These are phyloP conservation scores for Liparis tanakae DNA, from an alignment of 2,797 vertebrate genomes.

Conservation along the genomic window DNA sequence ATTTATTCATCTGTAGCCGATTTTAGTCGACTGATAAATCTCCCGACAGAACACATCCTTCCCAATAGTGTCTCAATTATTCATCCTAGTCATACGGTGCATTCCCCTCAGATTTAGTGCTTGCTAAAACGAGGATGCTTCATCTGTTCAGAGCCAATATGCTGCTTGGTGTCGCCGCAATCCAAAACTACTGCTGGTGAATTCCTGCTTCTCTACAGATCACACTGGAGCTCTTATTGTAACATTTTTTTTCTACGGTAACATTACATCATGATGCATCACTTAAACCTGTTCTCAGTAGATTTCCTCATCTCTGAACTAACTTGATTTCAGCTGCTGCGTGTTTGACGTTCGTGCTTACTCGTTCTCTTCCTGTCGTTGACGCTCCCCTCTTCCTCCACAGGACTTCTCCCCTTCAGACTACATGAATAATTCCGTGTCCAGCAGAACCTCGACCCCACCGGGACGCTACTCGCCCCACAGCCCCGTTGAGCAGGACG, in stretches of 20 bases:
- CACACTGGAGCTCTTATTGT: constrained; percentile 22
- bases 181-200: constrained; percentile 22
- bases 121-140: constrained; percentile 9
- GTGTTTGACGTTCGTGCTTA: constrained; percentile 21
- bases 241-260: constrained; percentile 14
- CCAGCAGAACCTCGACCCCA: constrained; percentile 84
- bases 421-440: constrained; percentile 79
- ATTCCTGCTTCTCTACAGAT: constrained; percentile 29
- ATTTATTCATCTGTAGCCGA: constrained; percentile 24
- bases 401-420: constrained; percentile 81
- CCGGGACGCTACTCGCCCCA: constrained; percentile 82
- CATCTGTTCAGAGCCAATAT: constrained; percentile 21
- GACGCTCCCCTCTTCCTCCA: constrained; percentile 5
- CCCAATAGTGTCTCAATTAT: constrained; percentile 3
- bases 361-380: not conserved
- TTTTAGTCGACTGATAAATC: constrained; percentile 22
- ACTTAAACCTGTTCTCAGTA: constrained; percentile 22
- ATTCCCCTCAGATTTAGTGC: constrained; percentile 34
- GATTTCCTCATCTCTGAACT: constrained; percentile 27
- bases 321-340: constrained; percentile 33
- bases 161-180: constrained; percentile 10
- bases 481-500: constrained; percentile 79
- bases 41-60: constrained; percentile 25
- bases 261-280: constrained; percentile 41
- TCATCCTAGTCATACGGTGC: constrained; percentile 9